These are phyloP conservation scores for Heliocidaris tuberculata DNA, from an alignment of 35 echinoderm and acorn worm species.

Conservation along the genomic window DNA sequence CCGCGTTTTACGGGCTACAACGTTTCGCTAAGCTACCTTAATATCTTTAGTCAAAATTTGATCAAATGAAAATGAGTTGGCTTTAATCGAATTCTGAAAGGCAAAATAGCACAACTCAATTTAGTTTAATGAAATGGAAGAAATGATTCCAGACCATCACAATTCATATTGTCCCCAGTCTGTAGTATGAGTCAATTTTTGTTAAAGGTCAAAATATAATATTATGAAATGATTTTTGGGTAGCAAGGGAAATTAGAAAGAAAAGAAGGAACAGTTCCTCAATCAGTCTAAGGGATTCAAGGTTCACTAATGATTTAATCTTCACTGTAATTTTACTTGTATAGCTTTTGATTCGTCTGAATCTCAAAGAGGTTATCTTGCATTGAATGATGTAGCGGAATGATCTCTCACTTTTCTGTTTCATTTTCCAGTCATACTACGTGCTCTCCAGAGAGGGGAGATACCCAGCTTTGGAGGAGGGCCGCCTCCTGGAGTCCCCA, in stretches of 20 bases:
- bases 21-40: no score
- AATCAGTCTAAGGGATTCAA: background rate
- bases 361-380: background rate
- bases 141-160: no score
- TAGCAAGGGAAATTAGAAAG: background rate
- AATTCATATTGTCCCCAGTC: no score
- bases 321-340: background rate
- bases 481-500: constrained; percentile 26
- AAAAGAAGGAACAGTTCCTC: background rate
- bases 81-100: background rate
- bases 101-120: no score
- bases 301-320: background rate
- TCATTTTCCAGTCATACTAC: background rate
- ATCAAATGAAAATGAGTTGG: background rate
- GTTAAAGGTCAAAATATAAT: no score
- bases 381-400: background rate
- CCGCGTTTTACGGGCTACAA: no score
- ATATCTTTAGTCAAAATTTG: no score
- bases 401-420: background rate
- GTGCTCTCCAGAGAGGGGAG: constrained; percentile 20
- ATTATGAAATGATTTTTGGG: no score
- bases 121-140: no score
- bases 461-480: constrained; percentile 33
- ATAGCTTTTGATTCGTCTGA: background rate
- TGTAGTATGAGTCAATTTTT: no score